Base-by-base conservation (phyloP, 1,140 invertebrate species). In the Rhopalosiphum maidis region DNA sequence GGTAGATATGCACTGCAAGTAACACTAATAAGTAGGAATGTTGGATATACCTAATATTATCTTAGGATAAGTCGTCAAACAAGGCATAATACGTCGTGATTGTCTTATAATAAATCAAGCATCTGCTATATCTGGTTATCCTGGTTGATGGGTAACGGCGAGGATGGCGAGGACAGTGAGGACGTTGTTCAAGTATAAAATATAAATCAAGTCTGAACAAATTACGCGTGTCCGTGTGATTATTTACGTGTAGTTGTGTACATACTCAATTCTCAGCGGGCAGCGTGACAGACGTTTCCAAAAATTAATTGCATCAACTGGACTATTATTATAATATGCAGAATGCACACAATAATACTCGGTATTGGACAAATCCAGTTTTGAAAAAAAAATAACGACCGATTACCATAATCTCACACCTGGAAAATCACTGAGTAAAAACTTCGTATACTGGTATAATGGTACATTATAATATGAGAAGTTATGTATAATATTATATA, bases 241-340 rank as follows among this genome's bases (percentile, higher is more conserved):
- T 54, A 89, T 89, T 89, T 51, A 55, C n/a, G n/a, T 35, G n/a
- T 35, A 89, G 7, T 1, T 37, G 23, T 35, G 7, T 89, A 35
- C 35, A 82, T 83, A 48, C 43, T 46, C 46, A 77, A 92, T 92
- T 92, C 90, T 92, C 90, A 92, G 90, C 90, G n/a, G 90, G 90
- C 60, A 68, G 30, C 22, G 43, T n/a, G 68, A 48, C 90, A 92
- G 46, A 83, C 77, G 60, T 48, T 37, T 82, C 43, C 37, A 83
- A 43, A 89, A 89, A 92, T 92, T 92, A 92, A 92, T 92, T 83
- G 68, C 90, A 46, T 11, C 77, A 3, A 35, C 68, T 77, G 41
- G 25, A 41, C 54, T n/a, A 92, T 91, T 91, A 88, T 88, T 23
- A 89, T 35, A 51, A 51, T 51, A 25, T 25, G 54, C 30, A 46